Percentiles rank a stretch among this genome's conserved stretches.
These are phyloP conservation scores for Rhabditoides inermis DNA, from an alignment of 2,888 invertebrate genomes.

Conservation along the genomic window DNA sequence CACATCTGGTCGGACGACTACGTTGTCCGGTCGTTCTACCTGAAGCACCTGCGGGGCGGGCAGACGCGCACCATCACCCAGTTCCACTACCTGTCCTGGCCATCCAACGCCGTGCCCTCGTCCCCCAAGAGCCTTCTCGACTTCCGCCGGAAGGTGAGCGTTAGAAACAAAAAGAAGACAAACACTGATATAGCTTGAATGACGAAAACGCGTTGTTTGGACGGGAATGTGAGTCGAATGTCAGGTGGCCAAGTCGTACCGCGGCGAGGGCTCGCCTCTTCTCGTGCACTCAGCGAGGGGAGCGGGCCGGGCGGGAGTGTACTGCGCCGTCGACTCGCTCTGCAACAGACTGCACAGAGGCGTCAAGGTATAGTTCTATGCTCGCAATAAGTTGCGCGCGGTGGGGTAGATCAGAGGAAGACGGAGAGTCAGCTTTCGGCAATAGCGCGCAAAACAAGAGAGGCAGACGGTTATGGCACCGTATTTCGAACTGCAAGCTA, in stretches of 20 bases:
- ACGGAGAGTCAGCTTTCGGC: too few relatives aligned
- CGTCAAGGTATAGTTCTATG: too few relatives aligned
- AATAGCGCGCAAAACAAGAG: too few relatives aligned
- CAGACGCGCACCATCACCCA: slow-evolving; percentile 98
- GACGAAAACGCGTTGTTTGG: too few relatives aligned
- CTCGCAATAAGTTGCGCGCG: too few relatives aligned
- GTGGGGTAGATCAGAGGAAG: too few relatives aligned
- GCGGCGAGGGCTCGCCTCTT: slow-evolving; percentile 92
- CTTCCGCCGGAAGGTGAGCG: slow-evolving; percentile 73
- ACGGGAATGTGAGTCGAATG: too few relatives aligned
- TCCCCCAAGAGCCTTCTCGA: slow-evolving; percentile 87
- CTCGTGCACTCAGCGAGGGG: slow-evolving; percentile 97
- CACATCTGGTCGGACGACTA: slow-evolving; percentile 99
- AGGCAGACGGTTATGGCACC: too few relatives aligned
- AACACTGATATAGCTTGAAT: too few relatives aligned
- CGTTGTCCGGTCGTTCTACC: slow-evolving; percentile 91
- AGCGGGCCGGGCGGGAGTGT: slow-evolving; percentile 91
- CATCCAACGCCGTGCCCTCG: slow-evolving; percentile 77
- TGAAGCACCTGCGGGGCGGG: slow-evolving; percentile 62
- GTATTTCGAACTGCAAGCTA: too few relatives aligned
- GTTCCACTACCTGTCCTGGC: slow-evolving; percentile 98
- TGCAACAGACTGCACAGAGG: slow-evolving; percentile 32
- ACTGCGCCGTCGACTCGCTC: slow-evolving; percentile 80
- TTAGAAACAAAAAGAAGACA: too few relatives aligned
- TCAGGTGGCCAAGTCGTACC: slow-evolving; percentile 97